These are phyloP conservation scores for Drosophila hydei DNA, from an alignment of 1,140 invertebrate genomes.

Conservation along the genomic window DNA sequence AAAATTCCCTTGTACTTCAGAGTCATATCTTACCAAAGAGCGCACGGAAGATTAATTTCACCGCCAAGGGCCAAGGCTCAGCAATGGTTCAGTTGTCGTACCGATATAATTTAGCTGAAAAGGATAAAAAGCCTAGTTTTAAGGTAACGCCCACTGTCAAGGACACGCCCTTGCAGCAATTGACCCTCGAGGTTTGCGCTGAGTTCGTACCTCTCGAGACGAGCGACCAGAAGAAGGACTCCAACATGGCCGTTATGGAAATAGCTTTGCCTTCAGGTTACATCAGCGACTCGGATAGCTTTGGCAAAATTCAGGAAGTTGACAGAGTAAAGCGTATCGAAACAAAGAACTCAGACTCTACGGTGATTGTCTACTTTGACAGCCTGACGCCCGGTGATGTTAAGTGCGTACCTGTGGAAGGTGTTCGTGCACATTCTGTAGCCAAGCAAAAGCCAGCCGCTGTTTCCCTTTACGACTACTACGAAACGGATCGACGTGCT, in stretches of 20 bases:
- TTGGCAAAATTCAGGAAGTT: slow-evolving; percentile 54
- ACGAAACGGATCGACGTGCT: slow-evolving; percentile 90
- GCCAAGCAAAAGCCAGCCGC: slow-evolving; percentile 93
- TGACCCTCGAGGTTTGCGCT: slow-evolving; percentile 90
- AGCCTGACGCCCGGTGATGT: slow-evolving; percentile 88
- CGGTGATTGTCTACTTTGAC: slow-evolving; percentile 93
- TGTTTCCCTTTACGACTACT: slow-evolving; percentile 97
- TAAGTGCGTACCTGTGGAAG: slow-evolving; percentile 93
- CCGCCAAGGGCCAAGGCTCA: slow-evolving; percentile 90
- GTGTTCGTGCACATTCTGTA: slow-evolving; percentile 92
- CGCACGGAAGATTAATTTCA: slow-evolving; percentile 85
- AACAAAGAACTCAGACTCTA: slow-evolving; percentile 90
- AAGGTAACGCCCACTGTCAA: slow-evolving; percentile 91
- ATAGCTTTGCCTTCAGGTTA: slow-evolving; percentile 93
- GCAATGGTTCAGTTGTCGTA: slow-evolving; percentile 92
- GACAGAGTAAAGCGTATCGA: slow-evolving; percentile 87
- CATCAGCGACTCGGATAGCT: slow-evolving; percentile 84
- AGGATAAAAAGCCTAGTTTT: slow-evolving; percentile 91
- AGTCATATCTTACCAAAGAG: slow-evolving; percentile 75
- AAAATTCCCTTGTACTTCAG: slow-evolving; percentile 84
- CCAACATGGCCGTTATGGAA: slow-evolving; percentile 96
- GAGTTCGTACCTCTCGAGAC: slow-evolving; percentile 61
- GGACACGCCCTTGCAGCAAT: slow-evolving; percentile 88
- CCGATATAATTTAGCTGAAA: slow-evolving; percentile 92
- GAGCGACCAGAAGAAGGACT: slow-evolving; percentile 75